Percentiles rank a stretch among this genome's conserved stretches.
Conservation (phyloP, 2,888 invertebrate genomes). For the Achlya flavicornis region DNA sequence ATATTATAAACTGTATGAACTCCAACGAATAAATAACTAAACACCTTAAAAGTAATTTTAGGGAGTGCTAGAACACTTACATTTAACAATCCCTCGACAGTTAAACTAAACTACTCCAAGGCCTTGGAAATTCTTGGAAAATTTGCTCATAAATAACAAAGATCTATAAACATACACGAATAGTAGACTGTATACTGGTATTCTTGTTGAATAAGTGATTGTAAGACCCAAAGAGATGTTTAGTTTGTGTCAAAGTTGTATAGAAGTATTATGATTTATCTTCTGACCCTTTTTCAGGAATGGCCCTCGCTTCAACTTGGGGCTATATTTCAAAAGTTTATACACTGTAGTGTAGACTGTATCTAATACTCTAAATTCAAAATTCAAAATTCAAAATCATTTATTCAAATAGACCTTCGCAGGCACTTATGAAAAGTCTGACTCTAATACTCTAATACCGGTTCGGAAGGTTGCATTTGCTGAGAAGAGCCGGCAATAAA, state of each 20-base stretch:
- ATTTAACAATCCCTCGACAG: background rate
- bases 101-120: conserved; percentile 11
- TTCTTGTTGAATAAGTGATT: background rate
- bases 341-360: background rate
- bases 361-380: background rate
- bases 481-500: no score
- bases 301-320: background rate
- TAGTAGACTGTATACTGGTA: background rate
- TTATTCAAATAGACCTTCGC: no score
- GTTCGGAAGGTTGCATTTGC: no score
- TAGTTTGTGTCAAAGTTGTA: conserved; percentile 13
- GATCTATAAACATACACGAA: background rate
- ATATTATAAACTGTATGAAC: no score
- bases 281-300: background rate
- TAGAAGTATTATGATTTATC: conserved; percentile 16
- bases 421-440: no score
- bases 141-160: background rate
- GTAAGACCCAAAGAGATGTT: background rate
- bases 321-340: conserved; percentile 2
- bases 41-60: background rate
- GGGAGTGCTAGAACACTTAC: background rate
- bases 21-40: no score
- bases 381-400: no score
- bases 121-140: conserved; percentile 1
- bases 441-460: no score